A percentile compares a stretch with the other conserved stretches of the same genome.
phyloP scores from a whole-genome alignment of 2,888 invertebrate species.

The Tigriopus californicus region DNA sequence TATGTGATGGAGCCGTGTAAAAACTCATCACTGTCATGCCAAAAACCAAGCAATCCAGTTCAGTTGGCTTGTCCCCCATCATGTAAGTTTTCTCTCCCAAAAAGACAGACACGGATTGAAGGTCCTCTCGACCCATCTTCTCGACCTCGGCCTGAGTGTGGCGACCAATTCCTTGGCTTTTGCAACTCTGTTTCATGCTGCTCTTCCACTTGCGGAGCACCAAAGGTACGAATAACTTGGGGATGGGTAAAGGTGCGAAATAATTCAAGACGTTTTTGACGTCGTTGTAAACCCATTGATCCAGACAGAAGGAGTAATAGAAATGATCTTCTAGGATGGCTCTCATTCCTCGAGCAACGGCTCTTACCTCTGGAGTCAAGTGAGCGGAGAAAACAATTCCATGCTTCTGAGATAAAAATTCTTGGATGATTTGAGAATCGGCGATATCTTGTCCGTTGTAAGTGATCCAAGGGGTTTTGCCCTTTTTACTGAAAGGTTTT shows the following conservation, averaged over 20 bases:
- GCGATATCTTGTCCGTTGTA: constrained; percentile 4
- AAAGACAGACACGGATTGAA: background rate
- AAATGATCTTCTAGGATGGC: background rate
- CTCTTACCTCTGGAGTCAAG: background rate
- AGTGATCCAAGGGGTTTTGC: constrained; percentile 11
- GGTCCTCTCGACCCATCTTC: background rate
- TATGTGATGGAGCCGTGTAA: background rate
- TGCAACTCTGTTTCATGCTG: background rate
- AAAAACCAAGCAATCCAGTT: background rate
- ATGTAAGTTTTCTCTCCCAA: background rate
- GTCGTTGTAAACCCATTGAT: background rate
- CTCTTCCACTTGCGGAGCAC: background rate
- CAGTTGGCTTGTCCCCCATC: background rate
- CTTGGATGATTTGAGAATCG: background rate
- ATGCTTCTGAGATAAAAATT: background rate
- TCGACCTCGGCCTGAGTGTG: background rate
- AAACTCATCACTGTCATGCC: background rate
- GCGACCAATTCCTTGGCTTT: background rate
- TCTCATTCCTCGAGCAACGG: background rate
- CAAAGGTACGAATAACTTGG: background rate
- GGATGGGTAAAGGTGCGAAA: background rate
- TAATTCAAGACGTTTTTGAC: background rate
- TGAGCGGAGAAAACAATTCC: background rate
- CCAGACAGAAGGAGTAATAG: background rate
- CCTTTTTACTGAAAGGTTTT: constrained; percentile 12